phyloP scores from a whole-genome alignment of 2,113 vertebrate species.

The Salvelinus alpinus region DNA sequence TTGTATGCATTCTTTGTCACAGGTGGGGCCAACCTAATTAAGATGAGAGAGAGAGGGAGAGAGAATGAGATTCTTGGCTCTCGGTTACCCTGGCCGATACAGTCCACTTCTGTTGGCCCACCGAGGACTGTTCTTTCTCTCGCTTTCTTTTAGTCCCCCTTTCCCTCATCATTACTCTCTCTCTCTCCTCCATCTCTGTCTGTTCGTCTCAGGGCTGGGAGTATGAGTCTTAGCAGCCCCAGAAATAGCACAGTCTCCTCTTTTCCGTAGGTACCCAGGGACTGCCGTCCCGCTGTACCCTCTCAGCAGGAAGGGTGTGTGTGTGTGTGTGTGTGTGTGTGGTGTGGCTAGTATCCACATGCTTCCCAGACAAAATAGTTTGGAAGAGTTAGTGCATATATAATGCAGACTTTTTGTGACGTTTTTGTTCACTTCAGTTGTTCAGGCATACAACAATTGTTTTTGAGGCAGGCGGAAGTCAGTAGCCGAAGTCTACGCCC shows the following conservation, averaged over 20 bases:
- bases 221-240: not conserved
- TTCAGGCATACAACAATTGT: too few species aligned
- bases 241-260: not conserved
- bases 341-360: too few species aligned
- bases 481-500: too few species aligned
- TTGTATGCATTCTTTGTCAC: conserved; percentile 12
- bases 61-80: conserved; percentile 19
- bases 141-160: not conserved
- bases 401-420: too few species aligned
- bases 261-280: not conserved
- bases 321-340: not conserved
- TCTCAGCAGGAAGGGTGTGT: not conserved
- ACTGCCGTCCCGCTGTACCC: not conserved
- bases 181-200: not conserved
- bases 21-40: conserved; percentile 21
- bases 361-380: too few species aligned
- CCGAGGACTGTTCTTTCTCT: conserved; percentile 3
- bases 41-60: not conserved
- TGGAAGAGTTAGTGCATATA: too few species aligned
- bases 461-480: too few species aligned
- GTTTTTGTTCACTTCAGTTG: too few species aligned
- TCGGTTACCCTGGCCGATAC: conserved; percentile 26
- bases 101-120: conserved; percentile 42
- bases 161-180: not conserved
- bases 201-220: not conserved